Conservation (phyloP, 2,113 vertebrate species). For the Electrona antarctica region DNA sequence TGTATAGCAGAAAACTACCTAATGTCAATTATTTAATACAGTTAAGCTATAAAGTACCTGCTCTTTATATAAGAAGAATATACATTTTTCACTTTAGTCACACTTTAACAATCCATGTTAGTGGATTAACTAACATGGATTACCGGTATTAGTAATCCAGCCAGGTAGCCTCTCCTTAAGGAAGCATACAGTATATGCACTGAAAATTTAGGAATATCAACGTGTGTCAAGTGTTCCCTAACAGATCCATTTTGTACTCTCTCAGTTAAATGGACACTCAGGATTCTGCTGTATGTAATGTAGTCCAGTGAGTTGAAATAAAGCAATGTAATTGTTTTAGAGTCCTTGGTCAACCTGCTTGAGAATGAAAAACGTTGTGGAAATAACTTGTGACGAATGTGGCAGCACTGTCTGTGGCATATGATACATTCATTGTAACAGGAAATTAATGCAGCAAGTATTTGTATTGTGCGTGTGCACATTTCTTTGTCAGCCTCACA, state of each 20-base stretch:
- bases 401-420: constrained; percentile 4
- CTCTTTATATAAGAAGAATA: no score
- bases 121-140: constrained; percentile 2
- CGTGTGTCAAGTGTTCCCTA: no score
- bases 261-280: no score
- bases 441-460: constrained; percentile 40
- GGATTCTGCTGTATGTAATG: background rate
- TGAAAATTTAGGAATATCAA: no score
- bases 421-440: background rate
- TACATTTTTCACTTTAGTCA: no score
- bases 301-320: constrained; percentile 15
- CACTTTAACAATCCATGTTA: no score
- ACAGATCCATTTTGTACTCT: no score
- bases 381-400: constrained; percentile 22
- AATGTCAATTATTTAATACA: no score
- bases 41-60: no score
- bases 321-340: constrained; percentile 18
- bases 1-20: no score
- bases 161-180: background rate
- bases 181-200: background rate
- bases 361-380: background rate
- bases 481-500: constrained; percentile 37
- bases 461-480: constrained; percentile 23
- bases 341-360: background rate
- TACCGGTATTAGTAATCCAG: constrained; percentile 10